Conservation (phyloP, 2,113 vertebrate genomes). For the Zosterops borbonicus region DNA sequence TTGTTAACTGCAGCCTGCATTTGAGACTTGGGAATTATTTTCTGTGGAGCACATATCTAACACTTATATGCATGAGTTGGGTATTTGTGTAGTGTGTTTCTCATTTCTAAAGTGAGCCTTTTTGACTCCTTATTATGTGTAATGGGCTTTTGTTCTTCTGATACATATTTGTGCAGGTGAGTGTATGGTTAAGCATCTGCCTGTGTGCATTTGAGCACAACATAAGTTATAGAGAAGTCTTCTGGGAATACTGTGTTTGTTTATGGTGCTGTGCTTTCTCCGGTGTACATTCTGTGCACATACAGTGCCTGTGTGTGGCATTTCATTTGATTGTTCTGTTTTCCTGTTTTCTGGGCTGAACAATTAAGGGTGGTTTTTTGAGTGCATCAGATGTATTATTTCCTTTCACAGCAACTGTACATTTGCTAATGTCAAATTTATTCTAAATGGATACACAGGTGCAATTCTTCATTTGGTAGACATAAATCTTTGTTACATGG, state of each 20-base stretch:
- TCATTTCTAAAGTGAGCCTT: background rate
- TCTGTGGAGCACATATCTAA: background rate
- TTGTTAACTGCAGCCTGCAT: background rate
- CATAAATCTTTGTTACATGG: background rate
- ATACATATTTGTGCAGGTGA: background rate
- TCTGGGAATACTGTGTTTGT: background rate
- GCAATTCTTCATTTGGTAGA: background rate
- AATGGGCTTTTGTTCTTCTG: background rate
- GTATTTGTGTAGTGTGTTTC: background rate
- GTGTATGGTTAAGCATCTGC: background rate
- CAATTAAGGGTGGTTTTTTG: background rate
- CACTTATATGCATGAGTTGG: background rate
- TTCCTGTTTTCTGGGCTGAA: constrained; percentile 19
- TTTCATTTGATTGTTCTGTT: background rate
- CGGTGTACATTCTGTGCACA: background rate
- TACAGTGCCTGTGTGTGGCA: background rate
- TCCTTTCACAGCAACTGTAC: background rate
- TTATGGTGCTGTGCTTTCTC: background rate
- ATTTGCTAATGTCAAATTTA: background rate
- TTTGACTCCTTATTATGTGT: background rate
- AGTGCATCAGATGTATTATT: background rate
- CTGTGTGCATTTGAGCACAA: background rate
- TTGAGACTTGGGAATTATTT: background rate
- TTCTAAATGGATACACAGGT: background rate
- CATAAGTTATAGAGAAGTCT: background rate